These are phyloP conservation scores for Harpalus rufipes DNA, from an alignment of 2,888 invertebrate genomes.

Conservation along the genomic window DNA sequence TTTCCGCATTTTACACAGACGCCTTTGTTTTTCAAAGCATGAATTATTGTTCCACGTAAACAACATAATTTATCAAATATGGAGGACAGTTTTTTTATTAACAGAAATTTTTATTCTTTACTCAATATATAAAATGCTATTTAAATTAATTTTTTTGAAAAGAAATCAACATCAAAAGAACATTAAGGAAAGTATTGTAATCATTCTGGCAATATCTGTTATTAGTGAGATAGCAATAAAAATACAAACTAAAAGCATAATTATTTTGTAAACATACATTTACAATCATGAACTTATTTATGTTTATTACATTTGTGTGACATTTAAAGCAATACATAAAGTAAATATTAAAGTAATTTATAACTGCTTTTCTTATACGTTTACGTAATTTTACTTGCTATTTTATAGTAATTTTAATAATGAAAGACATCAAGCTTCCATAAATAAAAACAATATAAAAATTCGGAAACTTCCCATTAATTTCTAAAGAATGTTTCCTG, in stretches of 20 bases:
- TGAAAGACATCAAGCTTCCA: too few species aligned
- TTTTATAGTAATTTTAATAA: too few species aligned
- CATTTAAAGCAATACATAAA: neutral
- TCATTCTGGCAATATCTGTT: slow-evolving; percentile 57
- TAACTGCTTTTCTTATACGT: too few species aligned
- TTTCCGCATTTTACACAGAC: slow-evolving; percentile 1
- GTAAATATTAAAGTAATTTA: too few species aligned
- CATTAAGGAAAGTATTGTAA: slow-evolving; percentile 57
- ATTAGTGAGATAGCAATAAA: slow-evolving; percentile 55
- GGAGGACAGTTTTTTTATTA: slow-evolving; percentile 27
- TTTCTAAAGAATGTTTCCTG: slow-evolving; percentile 23
- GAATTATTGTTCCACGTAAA: slow-evolving; percentile 43
- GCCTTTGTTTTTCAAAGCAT: slow-evolving; percentile 40
- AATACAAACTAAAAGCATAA: slow-evolving; percentile 48
- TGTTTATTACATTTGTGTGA: neutral
- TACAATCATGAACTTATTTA: slow-evolving; percentile 20
- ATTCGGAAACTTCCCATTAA: slow-evolving; percentile 11
- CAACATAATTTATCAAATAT: slow-evolving; percentile 47
- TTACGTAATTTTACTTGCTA: too few species aligned
- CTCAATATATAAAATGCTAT: too few species aligned
- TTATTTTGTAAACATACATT: slow-evolving; percentile 26
- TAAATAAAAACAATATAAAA: slow-evolving; percentile 9
- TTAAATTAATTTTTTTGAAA: slow-evolving; percentile 13
- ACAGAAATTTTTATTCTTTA: neutral
- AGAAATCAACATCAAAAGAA: slow-evolving; percentile 49